These are phyloP conservation scores for Ectobius pallidus DNA, from an alignment of 2,888 invertebrate genomes.

Conservation along the genomic window DNA sequence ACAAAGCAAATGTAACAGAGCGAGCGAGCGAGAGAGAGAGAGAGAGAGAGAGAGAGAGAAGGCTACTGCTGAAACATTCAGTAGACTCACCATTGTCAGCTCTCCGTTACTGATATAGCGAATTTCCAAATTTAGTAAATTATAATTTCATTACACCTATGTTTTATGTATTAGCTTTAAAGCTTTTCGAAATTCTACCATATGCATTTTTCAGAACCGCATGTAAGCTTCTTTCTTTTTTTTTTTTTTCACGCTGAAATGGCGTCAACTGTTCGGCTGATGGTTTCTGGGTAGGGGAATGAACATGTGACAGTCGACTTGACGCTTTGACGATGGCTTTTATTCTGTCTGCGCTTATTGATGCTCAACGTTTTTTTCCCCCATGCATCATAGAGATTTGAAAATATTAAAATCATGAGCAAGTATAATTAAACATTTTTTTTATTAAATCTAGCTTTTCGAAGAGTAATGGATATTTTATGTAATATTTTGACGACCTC, in stretches of 20 bases:
- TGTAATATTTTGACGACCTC: too few relatives aligned
- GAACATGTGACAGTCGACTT: neutral
- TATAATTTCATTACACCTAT: neutral
- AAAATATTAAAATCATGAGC: too few relatives aligned
- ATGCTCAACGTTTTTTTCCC: neutral
- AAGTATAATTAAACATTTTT: too few relatives aligned
- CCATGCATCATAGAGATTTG: neutral
- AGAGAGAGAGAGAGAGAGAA: too few relatives aligned
- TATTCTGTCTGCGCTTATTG: neutral
- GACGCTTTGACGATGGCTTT: neutral
- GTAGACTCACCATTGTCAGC: too few relatives aligned
- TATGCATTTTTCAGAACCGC: neutral
- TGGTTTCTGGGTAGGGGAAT: neutral
- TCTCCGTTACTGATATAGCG: too few relatives aligned
- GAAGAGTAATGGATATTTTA: too few relatives aligned
- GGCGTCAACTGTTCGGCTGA: neutral
- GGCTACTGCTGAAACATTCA: too few relatives aligned
- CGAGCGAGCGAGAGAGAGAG: too few relatives aligned
- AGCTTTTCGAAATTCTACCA: neutral
- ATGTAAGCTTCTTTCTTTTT: neutral
- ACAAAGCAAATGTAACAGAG: too few relatives aligned
- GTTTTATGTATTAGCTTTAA: slow-evolving; percentile 1
- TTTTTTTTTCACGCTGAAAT: neutral
- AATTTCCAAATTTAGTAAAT: neutral
- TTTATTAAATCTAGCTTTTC: too few relatives aligned